phyloP scores from a whole-genome alignment of 2,888 invertebrate genomes.

The Scaptodrosophila latifasciaeformis region DNA sequence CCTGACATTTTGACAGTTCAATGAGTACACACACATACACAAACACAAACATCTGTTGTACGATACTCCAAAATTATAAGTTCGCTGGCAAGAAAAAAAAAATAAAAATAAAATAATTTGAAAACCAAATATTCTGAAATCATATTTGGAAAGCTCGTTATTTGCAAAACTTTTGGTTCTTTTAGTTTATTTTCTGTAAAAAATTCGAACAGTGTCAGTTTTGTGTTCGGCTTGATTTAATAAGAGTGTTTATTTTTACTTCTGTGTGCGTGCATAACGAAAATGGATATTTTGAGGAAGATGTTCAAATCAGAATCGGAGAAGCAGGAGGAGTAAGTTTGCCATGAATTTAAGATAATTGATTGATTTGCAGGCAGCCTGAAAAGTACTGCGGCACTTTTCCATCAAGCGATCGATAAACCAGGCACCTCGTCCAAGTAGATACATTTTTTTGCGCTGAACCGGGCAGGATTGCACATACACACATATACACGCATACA shows the following conservation, averaged over 20 bases:
- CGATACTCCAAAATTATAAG: too few species aligned
- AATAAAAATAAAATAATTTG: background rate
- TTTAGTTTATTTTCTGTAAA: slow-evolving; percentile 50
- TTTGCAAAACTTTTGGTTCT: slow-evolving; percentile 56
- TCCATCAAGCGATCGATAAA: slow-evolving; percentile 59
- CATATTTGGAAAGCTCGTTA: slow-evolving; percentile 10
- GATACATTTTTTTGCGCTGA: slow-evolving; percentile 48
- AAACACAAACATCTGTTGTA: too few species aligned
- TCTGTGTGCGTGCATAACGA: slow-evolving; percentile 1
- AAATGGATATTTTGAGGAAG: slow-evolving; percentile 64
- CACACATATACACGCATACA: too few species aligned
- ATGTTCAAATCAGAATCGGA: slow-evolving; percentile 55
- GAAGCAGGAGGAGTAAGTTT: slow-evolving; percentile 45
- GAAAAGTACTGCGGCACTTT: too few species aligned
- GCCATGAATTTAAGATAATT: too few species aligned
- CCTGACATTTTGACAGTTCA: too few species aligned
- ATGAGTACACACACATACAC: too few species aligned
- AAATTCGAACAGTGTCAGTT: too few species aligned
- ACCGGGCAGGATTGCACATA: background rate
- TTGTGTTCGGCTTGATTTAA: too few species aligned
- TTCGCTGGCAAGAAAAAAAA: background rate
- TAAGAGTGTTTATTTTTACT: background rate
- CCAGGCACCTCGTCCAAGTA: slow-evolving; percentile 57
- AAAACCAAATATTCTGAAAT: background rate
- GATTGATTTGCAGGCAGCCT: too few species aligned